A percentile compares a stretch with the other conserved stretches of the same genome.
Evolutionary conservation across 2,888 invertebrate species (phyloP).

Genomic region (Euclidia mi): DNA sequence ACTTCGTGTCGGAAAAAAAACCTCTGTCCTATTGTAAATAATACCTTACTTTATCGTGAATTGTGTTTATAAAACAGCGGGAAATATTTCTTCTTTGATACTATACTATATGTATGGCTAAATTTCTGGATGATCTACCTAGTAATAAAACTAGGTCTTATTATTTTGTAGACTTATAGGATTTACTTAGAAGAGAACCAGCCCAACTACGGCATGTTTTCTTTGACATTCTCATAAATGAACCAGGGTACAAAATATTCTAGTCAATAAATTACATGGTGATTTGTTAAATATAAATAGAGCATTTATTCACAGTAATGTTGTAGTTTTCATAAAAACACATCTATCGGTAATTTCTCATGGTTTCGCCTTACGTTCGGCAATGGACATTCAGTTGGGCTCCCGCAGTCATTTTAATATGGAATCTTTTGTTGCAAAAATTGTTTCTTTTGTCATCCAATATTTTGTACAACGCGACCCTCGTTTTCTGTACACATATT

Average conservation of each 20-base stretch:
- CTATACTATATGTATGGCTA: neutral
- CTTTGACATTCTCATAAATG: neutral
- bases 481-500: too few relatives aligned
- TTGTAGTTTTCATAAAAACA: too few relatives aligned
- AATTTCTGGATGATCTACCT: neutral
- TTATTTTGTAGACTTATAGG: neutral
- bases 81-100: too few relatives aligned
- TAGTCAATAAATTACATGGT: neutral
- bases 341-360: neutral
- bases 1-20: too few relatives aligned
- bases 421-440: neutral
- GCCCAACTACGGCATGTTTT: neutral
- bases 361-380: neutral
- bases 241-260: neutral
- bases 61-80: too few relatives aligned
- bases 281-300: neutral
- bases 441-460: neutral
- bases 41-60: too few relatives aligned
- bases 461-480: too few relatives aligned
- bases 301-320: neutral
- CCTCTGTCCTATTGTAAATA: too few relatives aligned
- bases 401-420: conserved; percentile 1
- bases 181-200: neutral
- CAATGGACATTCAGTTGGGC: neutral
- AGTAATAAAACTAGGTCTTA: neutral